Evolutionary conservation across 2,797 vertebrate genomes (phyloP), one percentile per base, ranked within the genome.

Genomic region (Gallinago solitaria): DNA sequence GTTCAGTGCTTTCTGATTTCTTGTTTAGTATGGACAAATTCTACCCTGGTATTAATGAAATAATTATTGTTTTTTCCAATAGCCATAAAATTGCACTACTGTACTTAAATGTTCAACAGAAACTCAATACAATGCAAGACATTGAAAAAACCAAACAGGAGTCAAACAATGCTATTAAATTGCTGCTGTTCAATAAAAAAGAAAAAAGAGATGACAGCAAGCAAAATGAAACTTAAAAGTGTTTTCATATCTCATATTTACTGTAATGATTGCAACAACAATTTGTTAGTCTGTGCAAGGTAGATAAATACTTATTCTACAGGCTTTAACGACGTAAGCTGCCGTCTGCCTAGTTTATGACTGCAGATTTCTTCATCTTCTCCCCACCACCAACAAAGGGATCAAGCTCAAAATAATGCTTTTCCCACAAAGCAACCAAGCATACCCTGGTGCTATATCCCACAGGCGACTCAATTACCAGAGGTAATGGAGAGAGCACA

Each of bases 101-200:
- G 68, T 19, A 77, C 67, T 92, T 57, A 30, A 39, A 59, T 1
- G 73, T 45, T 82, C 63, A 71, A 57, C 86, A 83, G 93, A 69
- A 93, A 92, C 76, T 79, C 89, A 61, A 83, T 63, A 78, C 33
- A 60, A 91, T 6, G 43, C 32, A 51, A 73, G 41, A 28, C 48
- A 37, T 15, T 17, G 37, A 39, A 56, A 87, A 81, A 68, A 91
- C 2, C 0, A 0, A 90, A 32, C 33, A 4, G 78, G 63, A 96
- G 80, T 64, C 70, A 84, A 85, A 95, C 89, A 89, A 88, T 10
- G 68, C 77, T 79, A 92, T 94, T 91, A 90, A 93, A 96, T 91
- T 88, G 95, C 90, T 67, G 88, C 93, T 73, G 70, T 83, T 93
- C 95, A 83, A 93, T 93, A 87, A 95, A 93, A 76, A 60, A 92